phyloP scores from a whole-genome alignment of 2,113 vertebrate genomes.

The Columbina picui region DNA sequence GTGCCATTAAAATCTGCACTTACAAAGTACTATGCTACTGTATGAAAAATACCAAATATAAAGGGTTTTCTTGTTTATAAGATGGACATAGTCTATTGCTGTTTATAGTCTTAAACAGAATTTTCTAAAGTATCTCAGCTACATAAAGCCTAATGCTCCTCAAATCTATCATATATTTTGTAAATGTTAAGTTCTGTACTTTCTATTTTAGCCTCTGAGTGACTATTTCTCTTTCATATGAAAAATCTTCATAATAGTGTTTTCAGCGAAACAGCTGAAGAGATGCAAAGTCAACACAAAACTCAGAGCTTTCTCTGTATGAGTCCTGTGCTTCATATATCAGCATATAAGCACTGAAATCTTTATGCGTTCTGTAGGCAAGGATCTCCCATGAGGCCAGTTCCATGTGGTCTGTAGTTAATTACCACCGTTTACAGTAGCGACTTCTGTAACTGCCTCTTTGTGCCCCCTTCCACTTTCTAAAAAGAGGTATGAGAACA shows the following conservation, averaged over 20 bases:
- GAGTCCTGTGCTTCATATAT: background rate
- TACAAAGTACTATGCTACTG: background rate
- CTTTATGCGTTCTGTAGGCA: background rate
- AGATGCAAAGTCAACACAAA: background rate
- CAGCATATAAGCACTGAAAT: background rate
- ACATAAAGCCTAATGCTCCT: background rate
- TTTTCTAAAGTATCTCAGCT: background rate
- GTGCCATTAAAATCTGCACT: background rate
- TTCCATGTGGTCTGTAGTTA: background rate
- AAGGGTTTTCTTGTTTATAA: background rate
- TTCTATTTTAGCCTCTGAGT: background rate
- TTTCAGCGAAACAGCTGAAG: background rate
- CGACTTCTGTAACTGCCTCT: background rate
- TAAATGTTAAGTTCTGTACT: background rate
- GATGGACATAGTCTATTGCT: background rate
- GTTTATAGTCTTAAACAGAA: background rate
- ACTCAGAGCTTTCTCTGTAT: background rate
- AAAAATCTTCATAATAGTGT: background rate
- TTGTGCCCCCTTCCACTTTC: too few relatives aligned
- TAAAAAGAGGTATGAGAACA: background rate
- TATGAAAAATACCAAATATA: background rate
- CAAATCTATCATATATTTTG: background rate
- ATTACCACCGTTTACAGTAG: background rate
- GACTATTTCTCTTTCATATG: background rate
- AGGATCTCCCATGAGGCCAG: background rate